A percentile compares a stretch with the other conserved stretches of the same genome.
These are phyloP conservation scores for Drosophila aldrichi DNA, from an alignment of 2,888 invertebrate species.

Conservation along the genomic window DNA sequence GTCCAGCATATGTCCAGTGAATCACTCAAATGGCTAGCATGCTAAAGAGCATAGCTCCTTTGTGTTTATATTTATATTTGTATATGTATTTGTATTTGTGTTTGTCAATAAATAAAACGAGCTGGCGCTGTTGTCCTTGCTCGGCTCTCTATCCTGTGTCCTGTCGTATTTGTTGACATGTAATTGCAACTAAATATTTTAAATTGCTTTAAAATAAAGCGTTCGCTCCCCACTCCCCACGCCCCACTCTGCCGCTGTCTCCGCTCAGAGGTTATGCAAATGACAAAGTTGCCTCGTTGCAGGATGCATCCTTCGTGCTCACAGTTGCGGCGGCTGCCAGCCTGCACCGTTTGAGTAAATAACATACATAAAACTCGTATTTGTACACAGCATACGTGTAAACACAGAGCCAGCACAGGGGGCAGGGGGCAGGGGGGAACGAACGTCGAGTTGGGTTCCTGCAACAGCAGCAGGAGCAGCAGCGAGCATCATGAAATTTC, in stretches of 20 bases:
- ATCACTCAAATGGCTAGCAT: conserved; percentile 33
- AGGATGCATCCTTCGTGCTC: conserved; percentile 17
- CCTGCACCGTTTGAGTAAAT: conserved; percentile 76
- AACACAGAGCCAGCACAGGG: conserved; percentile 47
- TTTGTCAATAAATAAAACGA: conserved; percentile 71
- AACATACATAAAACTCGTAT: conserved; percentile 80
- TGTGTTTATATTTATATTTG: conserved; percentile 41
- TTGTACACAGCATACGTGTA: conserved; percentile 80
- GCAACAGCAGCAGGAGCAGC: conserved; percentile 28
- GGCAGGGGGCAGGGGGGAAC: not conserved
- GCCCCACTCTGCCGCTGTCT: not conserved
- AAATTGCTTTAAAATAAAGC: conserved; percentile 82
- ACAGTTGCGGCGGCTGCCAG: conserved; percentile 36
- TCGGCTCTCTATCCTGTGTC: conserved; percentile 6
- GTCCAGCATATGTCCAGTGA: conserved; percentile 25
- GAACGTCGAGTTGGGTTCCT: conserved; percentile 7
- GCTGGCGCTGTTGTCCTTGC: conserved; percentile 39
- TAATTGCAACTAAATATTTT: conserved; percentile 82
- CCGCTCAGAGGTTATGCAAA: conserved; percentile 75
- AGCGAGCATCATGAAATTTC: conserved; percentile 62
- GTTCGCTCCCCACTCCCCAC: conserved; percentile 4
- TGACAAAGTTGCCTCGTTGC: conserved; percentile 69
- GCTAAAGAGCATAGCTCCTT: conserved; percentile 35
- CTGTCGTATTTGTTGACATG: conserved; percentile 74
- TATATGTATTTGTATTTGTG: conserved; percentile 43